A percentile compares a stretch with the other conserved stretches of the same genome.
Evolutionary conservation across 2,797 vertebrate genomes (phyloP).

Genomic region (Rhynchonycteris naso): DNA sequence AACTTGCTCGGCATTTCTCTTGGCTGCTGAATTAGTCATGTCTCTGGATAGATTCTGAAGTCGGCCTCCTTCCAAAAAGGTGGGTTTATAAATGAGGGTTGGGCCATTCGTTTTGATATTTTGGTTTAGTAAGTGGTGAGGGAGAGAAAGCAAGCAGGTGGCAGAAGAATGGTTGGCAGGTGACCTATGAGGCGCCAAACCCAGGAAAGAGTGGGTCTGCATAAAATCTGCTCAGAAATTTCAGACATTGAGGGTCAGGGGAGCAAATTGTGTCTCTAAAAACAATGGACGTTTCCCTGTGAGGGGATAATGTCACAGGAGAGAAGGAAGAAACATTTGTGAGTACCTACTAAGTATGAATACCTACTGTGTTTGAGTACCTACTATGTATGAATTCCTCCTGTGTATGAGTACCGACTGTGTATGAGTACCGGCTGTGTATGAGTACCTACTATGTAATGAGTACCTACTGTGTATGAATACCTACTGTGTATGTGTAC

Average conservation of each 20-base stretch:
- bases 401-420: background rate
- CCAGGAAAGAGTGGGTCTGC: background rate
- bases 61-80: background rate
- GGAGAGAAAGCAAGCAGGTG: background rate
- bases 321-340: background rate
- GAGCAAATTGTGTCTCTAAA: background rate
- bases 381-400: background rate
- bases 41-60: constrained; percentile 16
- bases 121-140: background rate
- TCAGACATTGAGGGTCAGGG: background rate
- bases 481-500: background rate
- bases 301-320: background rate
- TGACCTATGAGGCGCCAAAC: background rate
- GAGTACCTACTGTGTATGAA: background rate
- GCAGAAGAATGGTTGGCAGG: background rate
- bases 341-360: background rate
- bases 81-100: background rate
- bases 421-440: background rate
- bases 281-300: background rate
- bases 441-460: background rate
- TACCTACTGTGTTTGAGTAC: background rate
- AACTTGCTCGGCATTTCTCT: constrained; percentile 26
- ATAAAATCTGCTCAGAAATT: background rate
- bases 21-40: constrained; percentile 48
- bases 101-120: background rate